Conservation (phyloP, 2,888 invertebrate genomes). For the Erebia epiphron region DNA sequence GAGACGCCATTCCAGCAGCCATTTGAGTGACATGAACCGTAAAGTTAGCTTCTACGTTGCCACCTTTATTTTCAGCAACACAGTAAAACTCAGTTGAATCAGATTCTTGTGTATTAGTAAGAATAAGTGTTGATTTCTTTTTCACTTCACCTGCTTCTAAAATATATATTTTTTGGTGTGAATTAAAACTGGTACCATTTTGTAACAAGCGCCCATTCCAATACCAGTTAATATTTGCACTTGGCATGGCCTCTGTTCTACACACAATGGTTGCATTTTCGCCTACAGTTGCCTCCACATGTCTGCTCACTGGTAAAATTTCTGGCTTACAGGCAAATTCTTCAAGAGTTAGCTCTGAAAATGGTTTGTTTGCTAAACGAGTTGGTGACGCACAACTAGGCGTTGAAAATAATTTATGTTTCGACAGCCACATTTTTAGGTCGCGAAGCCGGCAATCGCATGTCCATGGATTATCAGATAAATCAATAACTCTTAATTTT, state of each 20-base stretch:
- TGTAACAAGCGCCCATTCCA: slow-evolving; percentile 91
- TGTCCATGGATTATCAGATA: slow-evolving; percentile 94
- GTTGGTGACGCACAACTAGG: slow-evolving; percentile 90
- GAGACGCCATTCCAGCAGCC: slow-evolving; percentile 90
- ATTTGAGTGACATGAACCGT: slow-evolving; percentile 91
- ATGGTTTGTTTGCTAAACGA: slow-evolving; percentile 87
- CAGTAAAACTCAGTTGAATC: slow-evolving; percentile 94
- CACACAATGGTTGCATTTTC: slow-evolving; percentile 94
- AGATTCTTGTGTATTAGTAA: slow-evolving; percentile 92
- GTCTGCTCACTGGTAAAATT: slow-evolving; percentile 88
- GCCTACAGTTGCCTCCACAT: slow-evolving; percentile 90
- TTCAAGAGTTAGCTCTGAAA: slow-evolving; percentile 89
- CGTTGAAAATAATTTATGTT: slow-evolving; percentile 89
- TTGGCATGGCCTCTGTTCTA: slow-evolving; percentile 90
- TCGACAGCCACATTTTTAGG: slow-evolving; percentile 91
- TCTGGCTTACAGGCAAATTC: slow-evolving; percentile 95
- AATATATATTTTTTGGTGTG: slow-evolving; percentile 89
- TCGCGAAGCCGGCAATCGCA: slow-evolving; percentile 93
- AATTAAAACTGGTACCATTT: slow-evolving; percentile 90
- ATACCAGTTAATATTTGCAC: slow-evolving; percentile 92
- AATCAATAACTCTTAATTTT: slow-evolving; percentile 90
- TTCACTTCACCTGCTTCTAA: slow-evolving; percentile 90
- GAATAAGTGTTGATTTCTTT: slow-evolving; percentile 88
- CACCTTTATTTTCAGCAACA: slow-evolving; percentile 94
- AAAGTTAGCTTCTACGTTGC: slow-evolving; percentile 94